Evolutionary conservation across 2,113 vertebrate species (phyloP).

Genomic region (Emydura subglobosa): DNA sequence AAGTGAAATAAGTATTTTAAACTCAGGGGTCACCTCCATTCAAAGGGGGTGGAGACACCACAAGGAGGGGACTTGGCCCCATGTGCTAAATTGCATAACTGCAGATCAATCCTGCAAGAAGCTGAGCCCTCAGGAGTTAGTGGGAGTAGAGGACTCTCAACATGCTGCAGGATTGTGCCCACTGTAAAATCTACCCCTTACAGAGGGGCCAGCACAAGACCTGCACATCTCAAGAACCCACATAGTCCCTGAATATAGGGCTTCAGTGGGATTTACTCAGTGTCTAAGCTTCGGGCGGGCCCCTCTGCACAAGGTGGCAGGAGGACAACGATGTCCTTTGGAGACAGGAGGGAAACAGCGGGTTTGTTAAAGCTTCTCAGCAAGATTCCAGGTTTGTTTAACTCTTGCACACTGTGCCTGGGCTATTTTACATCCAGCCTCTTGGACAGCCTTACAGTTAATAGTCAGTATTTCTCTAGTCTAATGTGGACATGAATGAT

Average conservation of each 20-base stretch:
- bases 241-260: background rate
- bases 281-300: background rate
- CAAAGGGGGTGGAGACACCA: background rate
- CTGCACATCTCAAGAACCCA: background rate
- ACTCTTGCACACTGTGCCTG: background rate
- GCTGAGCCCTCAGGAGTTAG: background rate
- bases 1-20: background rate
- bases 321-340: background rate
- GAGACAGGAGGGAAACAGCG: background rate
- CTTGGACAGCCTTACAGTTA: background rate
- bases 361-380: background rate
- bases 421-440: background rate
- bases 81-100: constrained; percentile 14
- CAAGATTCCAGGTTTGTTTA: background rate
- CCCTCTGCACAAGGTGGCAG: background rate
- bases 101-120: constrained; percentile 17
- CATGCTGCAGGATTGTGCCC: background rate
- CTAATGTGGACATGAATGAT: background rate
- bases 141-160: too few species aligned
- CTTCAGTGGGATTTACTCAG: background rate
- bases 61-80: background rate
- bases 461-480: constrained; percentile 63
- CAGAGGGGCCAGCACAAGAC: background rate
- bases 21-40: background rate
- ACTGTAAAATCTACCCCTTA: background rate